Evolutionary conservation across 2,888 invertebrate species (phyloP), one percentile per base, ranked within the genome.

Genomic region (Machimus rusticus): DNA sequence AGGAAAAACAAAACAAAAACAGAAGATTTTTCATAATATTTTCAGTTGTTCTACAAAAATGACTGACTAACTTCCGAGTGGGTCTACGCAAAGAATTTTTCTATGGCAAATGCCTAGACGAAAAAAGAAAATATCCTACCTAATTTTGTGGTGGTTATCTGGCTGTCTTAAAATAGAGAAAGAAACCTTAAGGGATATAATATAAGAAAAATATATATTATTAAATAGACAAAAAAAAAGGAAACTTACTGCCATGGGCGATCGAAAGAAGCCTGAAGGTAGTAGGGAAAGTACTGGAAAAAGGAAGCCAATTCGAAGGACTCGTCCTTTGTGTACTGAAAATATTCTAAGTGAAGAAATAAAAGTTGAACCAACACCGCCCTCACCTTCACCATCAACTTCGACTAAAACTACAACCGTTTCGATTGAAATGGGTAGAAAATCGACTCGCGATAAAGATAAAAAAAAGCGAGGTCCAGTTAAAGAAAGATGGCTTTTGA

Each of bases 401-500:
- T 39, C 57, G n/a, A 78, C 34, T 5, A 77, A 76, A 12, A 86
- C 77, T 19, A 86, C 86, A 78, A 78, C 78, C 9, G 78, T 79
- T 14, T 79, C 86, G 19, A 86, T 78, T 31, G 86, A 79, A 37
- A 86, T 86, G 86, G 86, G 86, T 23, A 39, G 86, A 28, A 86
- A 86, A 23, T 78, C 66, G 16, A 28, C 19, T 16, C 78, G 57
- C 4, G 77, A 86, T 19, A 85, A 85, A 8, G 86, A 86, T 57
- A 90, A 55, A 91, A 91, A 87, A 57, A 90, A 90, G 28, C 89
- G 90, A 0, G 74, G 66, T n/a, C 94, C 94, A 0, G 91, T 92
- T 84, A 96, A 96, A 91, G 97, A 97, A 92, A 94, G 97, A 92
- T 98, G 97, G 97, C 94, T 97, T 88, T 94, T 97, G 88, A 97